Evolutionary conservation across 2,888 invertebrate genomes (phyloP), one percentile per base, ranked within the genome.

Genomic region (Myopa testacea): DNA sequence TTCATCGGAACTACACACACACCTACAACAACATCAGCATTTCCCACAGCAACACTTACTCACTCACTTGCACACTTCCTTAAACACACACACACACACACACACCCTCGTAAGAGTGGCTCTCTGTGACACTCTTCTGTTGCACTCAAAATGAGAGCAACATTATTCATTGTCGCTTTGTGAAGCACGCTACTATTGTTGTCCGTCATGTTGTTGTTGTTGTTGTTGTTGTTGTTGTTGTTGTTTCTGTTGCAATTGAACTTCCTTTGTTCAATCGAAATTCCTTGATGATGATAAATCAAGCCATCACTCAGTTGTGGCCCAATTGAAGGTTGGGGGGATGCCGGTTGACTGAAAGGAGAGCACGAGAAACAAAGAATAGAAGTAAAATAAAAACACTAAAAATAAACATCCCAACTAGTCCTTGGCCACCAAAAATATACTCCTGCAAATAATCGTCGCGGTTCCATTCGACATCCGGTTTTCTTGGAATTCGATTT

Each of bases 231-330:
- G 12, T 34, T 37, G 60, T n/a, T 38, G 72, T 72, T 60, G 38
- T 58, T 38, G 55, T 45, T 58, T 16, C 37, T 60, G 71, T 71
- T 58, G 58, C 71, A 55, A 34, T 26, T 37, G 65, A 50, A 52
- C 37, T 65, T 74, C 26, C 34, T 34, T 16, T 52, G 38, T 34
- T 14, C 4, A 74, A 74, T 65, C 65, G 74, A 74, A 72, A 65
- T 45, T 74, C 63, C 16, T 65, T 55, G 74, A 50, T 50, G 63
- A 65, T 74, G 52, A 65, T 74, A 74, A 74, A 74, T 74, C 74
- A 74, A 74, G 65, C 63, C 74, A 74, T 74, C 74, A 65, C 74
- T 74, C 52, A 71, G n/a, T 10, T 62, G 62, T 26, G 62, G 14
- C 10, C 10, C 4, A 5, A 62, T 0, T 2, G 2, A 12, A 16